These are phyloP conservation scores for Teinopalpus imperialis DNA, from an alignment of 2,888 invertebrate species.

Conservation along the genomic window DNA sequence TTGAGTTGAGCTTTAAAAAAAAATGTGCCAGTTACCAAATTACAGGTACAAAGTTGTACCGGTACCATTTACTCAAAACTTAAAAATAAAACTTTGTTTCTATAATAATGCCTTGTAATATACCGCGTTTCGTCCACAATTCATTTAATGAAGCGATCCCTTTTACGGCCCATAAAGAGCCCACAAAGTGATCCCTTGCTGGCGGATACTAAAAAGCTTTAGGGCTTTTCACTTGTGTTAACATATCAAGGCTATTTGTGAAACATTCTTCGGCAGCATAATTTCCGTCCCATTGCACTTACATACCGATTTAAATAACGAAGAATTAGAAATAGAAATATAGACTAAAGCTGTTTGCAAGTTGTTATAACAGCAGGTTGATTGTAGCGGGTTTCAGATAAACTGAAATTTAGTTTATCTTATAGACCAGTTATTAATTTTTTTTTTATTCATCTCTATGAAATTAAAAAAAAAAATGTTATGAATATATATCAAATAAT, in stretches of 20 bases:
- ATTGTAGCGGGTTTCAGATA: too few species aligned
- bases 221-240: slow-evolving; percentile 33
- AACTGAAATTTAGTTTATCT: too few species aligned
- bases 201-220: slow-evolving; percentile 24
- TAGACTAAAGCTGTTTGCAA: too few species aligned
- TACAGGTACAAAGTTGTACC: too few species aligned
- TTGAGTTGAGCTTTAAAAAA: too few species aligned
- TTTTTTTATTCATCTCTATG: background rate
- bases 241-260: slow-evolving; percentile 12
- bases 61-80: too few species aligned
- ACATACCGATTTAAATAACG: background rate
- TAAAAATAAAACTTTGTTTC: slow-evolving; percentile 1
- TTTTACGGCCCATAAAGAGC: slow-evolving; percentile 57
- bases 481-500: too few species aligned
- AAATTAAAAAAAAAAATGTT: too few species aligned
- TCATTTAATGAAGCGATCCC: slow-evolving; percentile 57
- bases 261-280: slow-evolving; percentile 14
- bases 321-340: background rate
- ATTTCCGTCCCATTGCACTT: slow-evolving; percentile 12
- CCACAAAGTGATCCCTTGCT: slow-evolving; percentile 30
- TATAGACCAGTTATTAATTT: too few species aligned
- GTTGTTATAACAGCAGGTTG: too few species aligned
- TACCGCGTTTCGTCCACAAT: slow-evolving; percentile 39
- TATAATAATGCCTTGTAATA: slow-evolving; percentile 35
- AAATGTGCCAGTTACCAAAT: too few species aligned